Evolutionary conservation across 2,888 invertebrate species (phyloP), one percentile per base, ranked within the genome.

Genomic region (Megastigmus dorsalis): DNA sequence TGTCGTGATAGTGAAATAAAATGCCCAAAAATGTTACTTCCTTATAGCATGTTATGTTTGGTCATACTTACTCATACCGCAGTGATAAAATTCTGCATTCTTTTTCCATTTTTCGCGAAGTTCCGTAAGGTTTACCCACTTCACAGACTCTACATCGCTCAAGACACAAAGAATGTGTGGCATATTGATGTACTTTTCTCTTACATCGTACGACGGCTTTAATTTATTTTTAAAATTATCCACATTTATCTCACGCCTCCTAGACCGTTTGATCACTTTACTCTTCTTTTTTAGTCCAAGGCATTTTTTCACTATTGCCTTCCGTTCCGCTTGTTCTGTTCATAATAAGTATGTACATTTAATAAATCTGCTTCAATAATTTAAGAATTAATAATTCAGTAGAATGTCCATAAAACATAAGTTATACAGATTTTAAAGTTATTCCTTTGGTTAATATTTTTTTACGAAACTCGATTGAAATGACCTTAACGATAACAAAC

Each of bases 141-240:
- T 45, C 28, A 43, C 9, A 5, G 41, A 13, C 3, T 73, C 60
- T 10, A 28, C 9, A 4, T n/a, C 41, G 1, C 72, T 54, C 26
- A 72, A 38, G 0, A 74, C 28, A 18, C 76, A 78, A 15, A 57
- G 69, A 55, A 50, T 41, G 43, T 45, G 75, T 7, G 30, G 15
- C 5, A 18, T 26, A n/a, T 65, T 33, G 1, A 41, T 9, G 20
- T 69, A 65, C 26, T 74, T 74, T 18, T 36, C 45, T 36, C 75
- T 50, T 0, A 70, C 65, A 0, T 33, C 20, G 5, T 54, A 15
- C 0, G 52, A 3, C 4, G 75, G 75, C 7, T 70, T 38, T 3
- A 75, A n/a, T n/a, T 45, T 23, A 7, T 18, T 3, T 38, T 30
- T 10, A 30, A 33, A 48, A 48, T n/a, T n/a, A 45, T 18, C 30